Conservation (phyloP, 2,797 vertebrate species). For the Lagorchestes hirsutus region DNA sequence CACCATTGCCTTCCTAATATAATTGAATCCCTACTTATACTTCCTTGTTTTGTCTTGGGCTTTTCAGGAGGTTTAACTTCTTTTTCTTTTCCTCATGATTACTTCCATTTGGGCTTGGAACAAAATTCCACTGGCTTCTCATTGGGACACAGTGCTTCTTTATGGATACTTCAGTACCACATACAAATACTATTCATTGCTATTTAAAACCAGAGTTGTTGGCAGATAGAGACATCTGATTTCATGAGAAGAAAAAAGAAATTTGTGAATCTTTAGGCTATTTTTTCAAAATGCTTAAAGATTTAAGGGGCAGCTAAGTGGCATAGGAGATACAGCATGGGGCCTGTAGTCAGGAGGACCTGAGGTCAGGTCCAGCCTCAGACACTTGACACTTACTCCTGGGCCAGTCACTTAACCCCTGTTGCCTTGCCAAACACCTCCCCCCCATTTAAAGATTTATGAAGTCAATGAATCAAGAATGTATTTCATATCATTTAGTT, state of each 20-base stretch:
- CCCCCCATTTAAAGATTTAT: neutral
- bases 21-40: neutral
- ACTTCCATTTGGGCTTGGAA: conserved; percentile 16
- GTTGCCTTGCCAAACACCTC: no score
- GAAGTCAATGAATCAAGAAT: neutral
- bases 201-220: conserved; percentile 31
- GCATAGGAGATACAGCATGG: no score
- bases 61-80: neutral
- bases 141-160: conserved; percentile 20
- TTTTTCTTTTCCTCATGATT: neutral
- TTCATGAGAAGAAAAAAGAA: conserved; percentile 55
- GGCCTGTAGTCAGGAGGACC: no score
- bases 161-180: neutral
- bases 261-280: conserved; percentile 73
- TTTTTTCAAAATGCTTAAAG: conserved; percentile 73
- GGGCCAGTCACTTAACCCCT: no score
- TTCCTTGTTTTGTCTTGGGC: neutral
- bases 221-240: conserved; percentile 4
- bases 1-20: neutral
- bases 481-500: conserved; percentile 51
- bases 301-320: conserved; percentile 26
- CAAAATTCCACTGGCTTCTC: conserved; percentile 7
- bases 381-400: no score
- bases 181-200: neutral
- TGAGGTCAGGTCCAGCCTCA: no score